phyloP scores from a whole-genome alignment of 92 coral and sea anemone genomes.

The Meandrina meandrites region DNA sequence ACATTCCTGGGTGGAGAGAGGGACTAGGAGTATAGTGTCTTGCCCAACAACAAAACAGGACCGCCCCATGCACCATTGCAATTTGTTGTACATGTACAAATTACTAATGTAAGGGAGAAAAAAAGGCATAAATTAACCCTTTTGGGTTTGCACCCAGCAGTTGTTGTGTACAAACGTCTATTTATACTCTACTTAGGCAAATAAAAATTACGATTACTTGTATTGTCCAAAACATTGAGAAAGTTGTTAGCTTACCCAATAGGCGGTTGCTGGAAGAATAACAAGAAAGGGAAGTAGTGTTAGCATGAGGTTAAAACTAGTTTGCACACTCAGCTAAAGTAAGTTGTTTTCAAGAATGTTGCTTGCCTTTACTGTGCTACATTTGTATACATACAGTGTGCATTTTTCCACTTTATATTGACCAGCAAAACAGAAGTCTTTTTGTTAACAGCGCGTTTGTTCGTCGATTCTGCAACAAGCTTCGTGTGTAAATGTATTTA shows the following conservation, averaged over 20 bases:
- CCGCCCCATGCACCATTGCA: too few species aligned
- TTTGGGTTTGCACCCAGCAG: not conserved
- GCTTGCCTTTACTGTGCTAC: not conserved
- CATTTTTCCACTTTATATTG: too few species aligned
- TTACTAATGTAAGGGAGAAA: too few species aligned
- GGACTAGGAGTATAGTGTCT: too few species aligned
- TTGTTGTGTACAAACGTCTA: not conserved
- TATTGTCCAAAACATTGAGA: not conserved
- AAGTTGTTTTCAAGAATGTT: not conserved
- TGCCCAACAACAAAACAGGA: too few species aligned
- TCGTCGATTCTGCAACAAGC: not conserved
- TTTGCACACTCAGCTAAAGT: too few species aligned
- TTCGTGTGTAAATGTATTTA: not conserved
- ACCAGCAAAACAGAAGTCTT: too few species aligned
- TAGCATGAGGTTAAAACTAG: not conserved
- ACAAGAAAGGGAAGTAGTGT: not conserved
- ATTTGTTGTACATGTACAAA: too few species aligned
- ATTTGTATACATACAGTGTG: too few species aligned
- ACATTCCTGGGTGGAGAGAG: too few species aligned
- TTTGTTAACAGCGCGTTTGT: not conserved
- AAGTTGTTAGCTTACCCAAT: not conserved
- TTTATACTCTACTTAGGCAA: not conserved
- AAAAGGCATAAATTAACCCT: not conserved
- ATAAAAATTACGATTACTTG: too few species aligned
- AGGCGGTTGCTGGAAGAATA: not conserved